Conservation (phyloP, 2,888 invertebrate species). For the Acleris sparsana region DNA sequence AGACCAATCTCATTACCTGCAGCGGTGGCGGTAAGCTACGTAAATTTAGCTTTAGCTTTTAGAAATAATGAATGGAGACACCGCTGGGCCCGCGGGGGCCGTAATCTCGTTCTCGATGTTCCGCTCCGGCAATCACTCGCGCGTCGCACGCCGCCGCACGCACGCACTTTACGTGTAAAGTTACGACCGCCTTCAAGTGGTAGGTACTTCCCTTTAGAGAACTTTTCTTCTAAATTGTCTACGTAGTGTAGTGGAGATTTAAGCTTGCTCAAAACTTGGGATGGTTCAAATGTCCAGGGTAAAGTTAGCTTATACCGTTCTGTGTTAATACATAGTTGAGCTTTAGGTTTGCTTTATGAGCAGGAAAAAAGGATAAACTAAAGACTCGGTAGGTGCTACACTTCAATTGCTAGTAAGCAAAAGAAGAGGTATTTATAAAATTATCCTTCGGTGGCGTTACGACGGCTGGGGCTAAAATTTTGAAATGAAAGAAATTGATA, state of each 20-base stretch:
- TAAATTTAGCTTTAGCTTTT: slow-evolving; percentile 13
- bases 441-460: no score
- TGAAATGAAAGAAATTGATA: no score
- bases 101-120: slow-evolving; percentile 22
- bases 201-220: neutral
- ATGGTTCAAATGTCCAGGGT: no score
- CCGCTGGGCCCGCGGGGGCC: slow-evolving; percentile 16
- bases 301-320: no score
- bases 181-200: slow-evolving; percentile 1
- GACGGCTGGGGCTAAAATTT: no score
- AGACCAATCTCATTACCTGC: slow-evolving; percentile 9
- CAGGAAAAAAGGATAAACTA: no score
- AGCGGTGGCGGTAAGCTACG: slow-evolving; percentile 1
- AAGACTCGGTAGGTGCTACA: no score
- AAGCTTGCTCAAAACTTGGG: no score
- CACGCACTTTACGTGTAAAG: neutral
- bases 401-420: no score
- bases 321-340: no score
- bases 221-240: neutral
- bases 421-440: no score
- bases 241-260: neutral
- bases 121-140: slow-evolving; percentile 33
- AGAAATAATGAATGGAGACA: slow-evolving; percentile 28
- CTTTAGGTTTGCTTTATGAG: no score
- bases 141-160: neutral